phyloP scores from a whole-genome alignment of 2,888 invertebrate genomes.

The Xylota sylvarum region DNA sequence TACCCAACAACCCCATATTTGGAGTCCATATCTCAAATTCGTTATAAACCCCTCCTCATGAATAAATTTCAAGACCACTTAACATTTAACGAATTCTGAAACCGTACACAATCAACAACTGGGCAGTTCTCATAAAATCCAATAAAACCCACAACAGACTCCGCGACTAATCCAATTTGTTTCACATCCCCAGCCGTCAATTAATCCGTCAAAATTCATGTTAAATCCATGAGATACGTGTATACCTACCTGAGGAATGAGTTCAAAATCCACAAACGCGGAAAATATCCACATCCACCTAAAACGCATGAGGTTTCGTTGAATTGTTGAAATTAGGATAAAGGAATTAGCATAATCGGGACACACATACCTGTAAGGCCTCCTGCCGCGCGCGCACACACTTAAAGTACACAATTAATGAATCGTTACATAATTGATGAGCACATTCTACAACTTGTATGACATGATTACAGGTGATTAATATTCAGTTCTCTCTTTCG shows the following conservation, averaged over 20 bases:
- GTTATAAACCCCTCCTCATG: neutral
- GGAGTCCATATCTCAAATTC: no score
- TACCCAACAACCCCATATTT: no score
- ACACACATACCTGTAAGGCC: conserved; percentile 9
- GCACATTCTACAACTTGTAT: conserved; percentile 74
- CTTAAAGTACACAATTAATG: conserved; percentile 61
- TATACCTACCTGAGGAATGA: neutral
- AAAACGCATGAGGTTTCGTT: conserved; percentile 13
- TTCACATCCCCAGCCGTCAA: conserved; percentile 43
- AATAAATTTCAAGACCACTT: neutral
- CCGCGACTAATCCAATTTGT: conserved; percentile 42
- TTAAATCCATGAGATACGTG: conserved; percentile 55
- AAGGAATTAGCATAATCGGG: conserved; percentile 36
- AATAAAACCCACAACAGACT: neutral
- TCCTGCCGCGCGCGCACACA: neutral
- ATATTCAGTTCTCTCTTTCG: conserved; percentile 51
- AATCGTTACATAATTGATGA: conserved; percentile 76
- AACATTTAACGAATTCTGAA: neutral
- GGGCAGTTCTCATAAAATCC: neutral
- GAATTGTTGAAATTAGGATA: conserved; percentile 56
- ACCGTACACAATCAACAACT: neutral
- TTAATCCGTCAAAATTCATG: conserved; percentile 58
- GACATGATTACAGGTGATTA: conserved; percentile 77
- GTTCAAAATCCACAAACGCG: conserved; percentile 34
- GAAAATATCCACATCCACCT: conserved; percentile 12